Evolutionary conservation across 1,140 invertebrate genomes (phyloP).

Genomic region (Drosophila hydei): DNA sequence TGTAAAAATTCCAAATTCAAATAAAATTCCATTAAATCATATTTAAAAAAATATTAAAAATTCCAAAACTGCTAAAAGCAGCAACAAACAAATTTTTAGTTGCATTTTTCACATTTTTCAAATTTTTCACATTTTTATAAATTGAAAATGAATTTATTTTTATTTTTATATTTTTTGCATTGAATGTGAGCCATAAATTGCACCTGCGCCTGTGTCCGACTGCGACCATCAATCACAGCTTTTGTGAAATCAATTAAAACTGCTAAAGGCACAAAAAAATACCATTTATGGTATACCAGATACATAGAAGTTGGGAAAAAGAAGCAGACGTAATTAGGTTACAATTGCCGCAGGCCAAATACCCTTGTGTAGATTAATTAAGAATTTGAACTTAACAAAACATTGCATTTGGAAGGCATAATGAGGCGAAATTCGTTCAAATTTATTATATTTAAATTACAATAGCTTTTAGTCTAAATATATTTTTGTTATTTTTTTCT

Average conservation of each 20-base stretch:
- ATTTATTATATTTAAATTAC: too few species aligned
- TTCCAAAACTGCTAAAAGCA: slow-evolving; percentile 35
- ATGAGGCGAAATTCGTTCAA: too few species aligned
- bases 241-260: slow-evolving; percentile 52
- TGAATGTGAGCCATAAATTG: slow-evolving; percentile 51
- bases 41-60: slow-evolving; percentile 32
- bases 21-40: slow-evolving; percentile 16
- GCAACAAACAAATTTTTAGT: slow-evolving; percentile 7
- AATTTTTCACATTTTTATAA: background rate
- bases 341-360: background rate
- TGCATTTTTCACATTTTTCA: slow-evolving; percentile 6
- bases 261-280: slow-evolving; percentile 34
- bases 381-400: background rate
- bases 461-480: too few species aligned
- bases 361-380: background rate
- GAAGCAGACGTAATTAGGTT: background rate
- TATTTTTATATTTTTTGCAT: slow-evolving; percentile 13
- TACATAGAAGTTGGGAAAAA: background rate
- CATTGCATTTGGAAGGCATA: background rate
- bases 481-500: too few species aligned
- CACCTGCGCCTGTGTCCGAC: slow-evolving; percentile 39
- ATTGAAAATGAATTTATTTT: slow-evolving; percentile 15
- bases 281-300: background rate
- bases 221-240: slow-evolving; percentile 40
- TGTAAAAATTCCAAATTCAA: slow-evolving; percentile 19